Evolutionary conservation across 2,113 vertebrate genomes (phyloP), one percentile per base, ranked within the genome.

Genomic region (Colossoma macropomum): DNA sequence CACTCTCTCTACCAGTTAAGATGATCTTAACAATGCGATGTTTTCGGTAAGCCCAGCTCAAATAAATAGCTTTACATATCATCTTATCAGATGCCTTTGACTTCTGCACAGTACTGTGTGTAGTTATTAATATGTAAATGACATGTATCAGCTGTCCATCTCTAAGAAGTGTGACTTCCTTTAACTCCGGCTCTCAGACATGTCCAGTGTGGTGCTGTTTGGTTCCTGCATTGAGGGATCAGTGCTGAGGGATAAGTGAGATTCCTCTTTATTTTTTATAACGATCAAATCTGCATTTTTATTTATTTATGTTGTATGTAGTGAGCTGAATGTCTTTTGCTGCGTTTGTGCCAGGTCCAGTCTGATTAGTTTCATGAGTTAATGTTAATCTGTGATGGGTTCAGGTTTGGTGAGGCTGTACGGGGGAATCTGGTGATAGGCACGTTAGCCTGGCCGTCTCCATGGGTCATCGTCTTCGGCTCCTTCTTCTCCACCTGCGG

Each of bases 401-500:
- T 54, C 86, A 98, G 97, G 92, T 99, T 98, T 30, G 97, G 97
- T 12, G 97, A 99, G 89, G 97, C 96, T 0, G 97, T 99, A 84
- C 96, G 96, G 0, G 97, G 97, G 75, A 99, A 98, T 88, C 89
- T 99, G 91, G 97, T 99, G 87, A 97, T 99, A 16, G 97, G 97
- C 74, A 99, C 97, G 0, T 86, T 99, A 87, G 96, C 97, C 0
- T 99, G 97, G 97, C 97, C 97, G 0, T 98, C 97, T 7, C 97
- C 97, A 0, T 99, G 97, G 97, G 97, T 99, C 85, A 99, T 99
- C 16, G 97, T 99, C 89, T 95, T 99, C 7, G 97, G 97, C 41
- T 99, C 97, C 56, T 99, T 99, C 92, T 99, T 99, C 92, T 99
- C 97, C 82, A 99, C 97, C 0, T 99, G 97, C 30, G 97, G 97